Percentiles rank a stretch among this genome's conserved stretches.
Evolutionary conservation across 2,113 vertebrate species (phyloP).

Genomic region (Casuarius casuarius): DNA sequence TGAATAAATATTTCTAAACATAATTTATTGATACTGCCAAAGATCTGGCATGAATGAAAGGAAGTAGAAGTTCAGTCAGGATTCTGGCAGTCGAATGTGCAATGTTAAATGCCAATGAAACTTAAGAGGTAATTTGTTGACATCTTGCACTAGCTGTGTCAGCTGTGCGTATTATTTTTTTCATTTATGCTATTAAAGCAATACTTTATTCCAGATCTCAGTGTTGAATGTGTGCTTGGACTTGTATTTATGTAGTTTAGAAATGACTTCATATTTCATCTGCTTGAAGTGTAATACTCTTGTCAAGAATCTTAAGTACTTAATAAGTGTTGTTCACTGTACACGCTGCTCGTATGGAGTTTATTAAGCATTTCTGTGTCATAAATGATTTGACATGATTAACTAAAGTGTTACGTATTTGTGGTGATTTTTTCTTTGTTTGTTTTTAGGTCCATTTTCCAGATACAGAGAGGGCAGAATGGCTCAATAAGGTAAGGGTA

Average conservation of each 20-base stretch:
- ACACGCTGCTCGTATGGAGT: not conserved
- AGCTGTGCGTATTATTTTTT: not conserved
- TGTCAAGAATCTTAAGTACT: not conserved
- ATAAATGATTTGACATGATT: not conserved
- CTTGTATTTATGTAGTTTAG: not conserved
- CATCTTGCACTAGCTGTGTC: not conserved
- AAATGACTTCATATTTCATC: not conserved
- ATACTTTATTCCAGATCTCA: not conserved
- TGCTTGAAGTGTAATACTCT: not conserved
- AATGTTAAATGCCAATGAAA: not conserved
- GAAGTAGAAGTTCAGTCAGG: not conserved
- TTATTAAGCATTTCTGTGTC: not conserved
- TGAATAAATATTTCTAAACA: not conserved
- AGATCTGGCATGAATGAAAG: not conserved
- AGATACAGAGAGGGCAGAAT: constrained; percentile 95
- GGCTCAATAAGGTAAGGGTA: constrained; percentile 94
- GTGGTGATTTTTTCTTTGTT: not conserved
- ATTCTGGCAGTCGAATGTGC: rapidly evolving
- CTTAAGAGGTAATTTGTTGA: not conserved
- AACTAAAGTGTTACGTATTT: not conserved
- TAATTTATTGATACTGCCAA: not conserved
- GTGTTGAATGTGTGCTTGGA: not conserved
- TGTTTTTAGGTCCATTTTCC: constrained; percentile 91
- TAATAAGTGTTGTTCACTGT: not conserved
- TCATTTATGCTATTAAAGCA: not conserved